These are phyloP conservation scores for Caenorhabditis plicata DNA, from an alignment of 2,888 invertebrate species.

Conservation along the genomic window DNA sequence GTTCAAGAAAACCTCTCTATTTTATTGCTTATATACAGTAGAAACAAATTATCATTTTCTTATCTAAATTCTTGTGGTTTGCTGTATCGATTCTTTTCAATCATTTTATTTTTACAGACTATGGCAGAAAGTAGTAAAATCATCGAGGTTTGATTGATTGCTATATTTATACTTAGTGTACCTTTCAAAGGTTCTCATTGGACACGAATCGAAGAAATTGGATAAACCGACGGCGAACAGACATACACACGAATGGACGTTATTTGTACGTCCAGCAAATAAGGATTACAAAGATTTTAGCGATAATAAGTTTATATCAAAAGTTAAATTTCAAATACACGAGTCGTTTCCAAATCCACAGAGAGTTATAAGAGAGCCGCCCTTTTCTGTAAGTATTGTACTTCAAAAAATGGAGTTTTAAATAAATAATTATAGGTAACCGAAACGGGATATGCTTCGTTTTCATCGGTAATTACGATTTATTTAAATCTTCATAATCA, in stretches of 20 bases:
- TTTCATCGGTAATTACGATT: slow-evolving; percentile 9
- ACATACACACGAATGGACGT: slow-evolving; percentile 27
- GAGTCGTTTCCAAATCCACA: slow-evolving; percentile 12
- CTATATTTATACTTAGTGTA: too few species aligned
- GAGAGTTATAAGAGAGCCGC: slow-evolving; percentile 11
- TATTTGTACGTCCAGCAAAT: slow-evolving; percentile 26
- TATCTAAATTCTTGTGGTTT: too few species aligned
- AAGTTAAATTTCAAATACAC: slow-evolving; percentile 26
- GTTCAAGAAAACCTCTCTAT: too few species aligned
- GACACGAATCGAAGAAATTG: slow-evolving; percentile 12
- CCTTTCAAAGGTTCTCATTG: slow-evolving; percentile 20
- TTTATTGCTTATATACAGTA: too few species aligned
- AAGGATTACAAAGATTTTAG: slow-evolving; percentile 17
- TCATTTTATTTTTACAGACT: too few species aligned
- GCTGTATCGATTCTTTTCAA: too few species aligned
- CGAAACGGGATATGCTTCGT: slow-evolving; percentile 29
- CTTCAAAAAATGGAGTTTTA: not conserved
- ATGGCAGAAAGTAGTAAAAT: too few species aligned
- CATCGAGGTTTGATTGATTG: too few species aligned
- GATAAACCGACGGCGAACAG: not conserved
- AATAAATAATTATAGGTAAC: slow-evolving; percentile 3
- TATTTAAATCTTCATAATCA: slow-evolving; percentile 20
- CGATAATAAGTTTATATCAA: slow-evolving; percentile 22
- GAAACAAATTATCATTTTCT: too few species aligned
- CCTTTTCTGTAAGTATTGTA: slow-evolving; percentile 15